Conservation (phyloP, 2,888 invertebrate species). For the Hypolimnas misippus region DNA sequence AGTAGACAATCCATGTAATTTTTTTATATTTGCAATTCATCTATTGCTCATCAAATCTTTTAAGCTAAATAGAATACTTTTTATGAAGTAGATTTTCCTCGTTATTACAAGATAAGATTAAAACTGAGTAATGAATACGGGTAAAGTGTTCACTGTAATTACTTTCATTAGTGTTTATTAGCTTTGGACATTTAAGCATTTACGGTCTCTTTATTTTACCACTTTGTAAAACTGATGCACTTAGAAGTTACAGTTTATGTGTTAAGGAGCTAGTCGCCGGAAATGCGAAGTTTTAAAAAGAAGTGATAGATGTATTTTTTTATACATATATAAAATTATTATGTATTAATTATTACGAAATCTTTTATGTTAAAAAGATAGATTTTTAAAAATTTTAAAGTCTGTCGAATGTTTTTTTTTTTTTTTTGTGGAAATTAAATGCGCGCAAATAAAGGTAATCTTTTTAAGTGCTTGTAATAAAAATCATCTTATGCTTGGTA, state of each 20-base stretch:
- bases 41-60: neutral
- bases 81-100: neutral
- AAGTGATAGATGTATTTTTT: no score
- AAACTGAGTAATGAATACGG: slow-evolving; percentile 1
- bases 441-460: no score
- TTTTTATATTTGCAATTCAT: neutral
- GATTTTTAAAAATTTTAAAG: no score
- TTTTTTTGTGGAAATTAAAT: no score
- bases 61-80: neutral
- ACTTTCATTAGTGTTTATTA: slow-evolving; percentile 9
- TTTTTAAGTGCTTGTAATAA: no score
- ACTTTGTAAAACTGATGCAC: neutral
- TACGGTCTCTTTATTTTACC: neutral
- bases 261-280: neutral
- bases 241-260: slow-evolving; percentile 10
- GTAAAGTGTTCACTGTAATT: neutral
- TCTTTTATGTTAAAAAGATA: no score
- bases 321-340: no score
- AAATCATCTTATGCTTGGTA: no score
- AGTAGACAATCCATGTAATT: neutral
- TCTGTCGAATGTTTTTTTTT: no score
- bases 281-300: neutral
- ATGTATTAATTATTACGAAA: no score
- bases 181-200: slow-evolving; percentile 1
- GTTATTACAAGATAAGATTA: neutral